A percentile compares a stretch with the other conserved stretches of the same genome.
These are phyloP conservation scores for Tenodera sinensis DNA, from an alignment of 2,888 invertebrate genomes.

Conservation along the genomic window DNA sequence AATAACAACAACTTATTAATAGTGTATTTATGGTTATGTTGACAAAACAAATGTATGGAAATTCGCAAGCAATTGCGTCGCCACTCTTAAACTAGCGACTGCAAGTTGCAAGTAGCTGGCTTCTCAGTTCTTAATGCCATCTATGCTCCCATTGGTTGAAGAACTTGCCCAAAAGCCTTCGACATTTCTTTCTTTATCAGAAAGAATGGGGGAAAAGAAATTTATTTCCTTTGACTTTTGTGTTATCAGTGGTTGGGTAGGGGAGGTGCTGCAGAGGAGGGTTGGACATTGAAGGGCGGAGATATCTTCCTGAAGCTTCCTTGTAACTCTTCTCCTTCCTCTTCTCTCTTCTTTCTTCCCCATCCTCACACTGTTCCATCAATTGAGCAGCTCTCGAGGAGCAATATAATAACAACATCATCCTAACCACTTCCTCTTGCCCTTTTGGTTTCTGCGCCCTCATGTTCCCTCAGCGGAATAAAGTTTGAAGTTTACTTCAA, in stretches of 20 bases:
- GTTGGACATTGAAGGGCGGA: constrained; percentile 10
- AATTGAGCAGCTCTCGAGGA: background rate
- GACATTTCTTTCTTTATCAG: constrained; percentile 25
- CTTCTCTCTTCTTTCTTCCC: background rate
- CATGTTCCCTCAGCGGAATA: background rate
- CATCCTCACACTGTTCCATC: background rate
- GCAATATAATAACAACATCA: background rate
- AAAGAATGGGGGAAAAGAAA: constrained; percentile 25
- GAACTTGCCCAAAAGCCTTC: constrained; percentile 3
- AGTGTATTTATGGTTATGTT: too few species aligned
- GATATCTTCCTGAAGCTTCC: background rate
- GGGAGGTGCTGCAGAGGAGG: background rate
- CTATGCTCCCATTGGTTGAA: background rate
- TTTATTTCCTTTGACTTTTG: constrained; percentile 26
- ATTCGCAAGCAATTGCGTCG: background rate
- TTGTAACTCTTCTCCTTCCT: background rate
- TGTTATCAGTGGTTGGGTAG: constrained; percentile 18
- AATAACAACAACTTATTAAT: too few species aligned
- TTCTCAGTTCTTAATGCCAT: background rate
- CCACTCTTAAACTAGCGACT: background rate
- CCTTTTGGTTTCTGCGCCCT: background rate
- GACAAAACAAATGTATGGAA: too few species aligned
- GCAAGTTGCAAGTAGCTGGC: constrained; percentile 9
- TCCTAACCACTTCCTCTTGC: background rate
- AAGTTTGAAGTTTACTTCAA: background rate